Base-by-base conservation (phyloP, 2,113 vertebrate genomes). In the Passer domesticus region DNA sequence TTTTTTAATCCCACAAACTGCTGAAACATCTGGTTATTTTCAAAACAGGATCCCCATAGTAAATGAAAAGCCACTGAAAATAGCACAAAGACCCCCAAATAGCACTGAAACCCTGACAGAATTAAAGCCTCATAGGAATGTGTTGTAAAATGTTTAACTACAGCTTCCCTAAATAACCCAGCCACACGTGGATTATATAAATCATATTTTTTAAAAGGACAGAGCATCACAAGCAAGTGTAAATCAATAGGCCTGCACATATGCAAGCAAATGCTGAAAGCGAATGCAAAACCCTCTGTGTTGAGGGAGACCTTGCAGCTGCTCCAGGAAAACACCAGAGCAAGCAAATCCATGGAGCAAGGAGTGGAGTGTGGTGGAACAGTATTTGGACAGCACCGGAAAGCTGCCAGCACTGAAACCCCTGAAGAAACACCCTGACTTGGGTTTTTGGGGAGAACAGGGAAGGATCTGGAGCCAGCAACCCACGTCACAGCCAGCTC, bases 1-100 rank as follows among this genome's bases (percentile, higher is more conserved):
- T 52, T 47, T 63, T 58, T 70, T 12, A 4, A 87, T 74, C 52
- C 84, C 92, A 92, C 78, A 73, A 82, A 66, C 52, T 66, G 15
- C 58, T 74, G 67, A 90, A 87, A 84, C 58, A 66, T 84, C 73
- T 80, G 91, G 46, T 90, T 94, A 67, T 87, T 89, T 89, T 63
- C 83, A 87, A 87, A 92, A 73, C 5, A 87, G 67, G 47, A 80
- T 41, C 37, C 53, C 39, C 77, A 56, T 10, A 91, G 83, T 52
- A 85, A 95, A 93, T 68, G 28, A 87, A 56, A 94, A 86, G n/a
- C 31, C 53, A 75, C 60, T 4, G 3, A 83, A 88, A 95, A 87
- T 68, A 92, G 62, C 90, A 81, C 55, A 39, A 84, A 79, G 74
- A 69, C 30, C 82, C 62, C 59, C 82, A 94, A 93, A 93, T 28